Evolutionary conservation across 64 coral and sea anemone species (phyloP), one percentile per base, ranked within the genome.

Genomic region (Stichodactyla helianthus): DNA sequence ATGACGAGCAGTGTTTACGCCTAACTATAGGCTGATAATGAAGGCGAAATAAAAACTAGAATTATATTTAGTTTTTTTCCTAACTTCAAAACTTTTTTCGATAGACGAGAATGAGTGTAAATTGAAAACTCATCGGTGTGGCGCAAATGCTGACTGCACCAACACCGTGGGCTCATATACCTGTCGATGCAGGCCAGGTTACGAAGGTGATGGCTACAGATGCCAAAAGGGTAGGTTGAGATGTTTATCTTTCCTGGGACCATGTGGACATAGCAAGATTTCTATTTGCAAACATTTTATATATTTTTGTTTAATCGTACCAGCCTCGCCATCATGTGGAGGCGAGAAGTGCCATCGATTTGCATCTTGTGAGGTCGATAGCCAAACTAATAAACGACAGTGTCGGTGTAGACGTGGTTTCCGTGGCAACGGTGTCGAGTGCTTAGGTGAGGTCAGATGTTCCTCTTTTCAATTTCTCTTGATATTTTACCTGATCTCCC

Each of bases 281-380:
- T 44, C 35, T 44, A 44, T 44, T 8, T n/a, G 5, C 12, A 74
- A 27, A 10, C 10, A 28, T 12, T 35, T 22, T 5, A n/a, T 10
- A 27, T 10, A 35, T n/a, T 27, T 74, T 31, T 51, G 19, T 20
- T 14, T 52, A 15, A 8, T 15, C 20, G 18, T 12, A 53, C 0
- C n/a, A 81, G 78, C 14, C 78, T 81, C 52, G 16, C 13, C 53
- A 53, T 78, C 58, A 35, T 92, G 90, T 83, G 77, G 78, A 14
- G 59, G 90, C 27, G 50, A 83, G 25, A 87, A 55, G 16, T 92
- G 90, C 61, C 90, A 92, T 74, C 53, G 67, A 25, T 92, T 68
- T 77, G 90, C 84, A 27, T 65, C 50, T 7, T 92, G 90, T 63
- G 16, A 82, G 23, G 27, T n/a, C 14, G 59, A 92, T 19, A 59